Base-by-base conservation (phyloP, 2,797 vertebrate genomes). In the Acanthornis magna region DNA sequence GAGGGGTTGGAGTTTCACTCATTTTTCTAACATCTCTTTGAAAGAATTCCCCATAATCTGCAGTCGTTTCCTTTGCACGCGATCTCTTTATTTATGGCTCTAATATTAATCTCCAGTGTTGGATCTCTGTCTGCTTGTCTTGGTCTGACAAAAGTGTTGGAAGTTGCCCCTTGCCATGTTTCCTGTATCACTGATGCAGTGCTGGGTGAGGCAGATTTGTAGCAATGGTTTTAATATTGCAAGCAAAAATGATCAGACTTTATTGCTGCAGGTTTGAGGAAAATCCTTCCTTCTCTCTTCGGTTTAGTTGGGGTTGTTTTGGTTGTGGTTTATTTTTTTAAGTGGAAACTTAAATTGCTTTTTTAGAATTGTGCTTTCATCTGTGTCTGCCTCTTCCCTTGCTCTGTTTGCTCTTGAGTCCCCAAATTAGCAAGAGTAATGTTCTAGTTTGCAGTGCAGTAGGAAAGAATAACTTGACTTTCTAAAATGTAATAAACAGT, bases 391-490 rank as follows among this genome's bases (percentile, higher is more conserved):
- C 63, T 85, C 74, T 92, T 91, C 30, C 60, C 29, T 71, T 94
- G 32, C 40, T 87, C 75, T 95, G 77, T 96, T 96, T 95, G 72
- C 75, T 70, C 48, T 78, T 43, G 40, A 85, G 82, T 96, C 83
- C 92, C 75, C 95, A 91, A 94, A 91, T 96, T 94, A 94, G 80
- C 57, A 85, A 91, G 72, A 84, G 32, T 82, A 63, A 91, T 83
- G 89, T 95, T 92, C 88, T 92, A 82, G 66, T 91, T 96, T 93
- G 88, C 68, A 90, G 79, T 85, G 91, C 82, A 93, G 92, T 93
- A 91, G 89, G 93, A 94, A 96, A 96, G 95, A 95, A 96, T 93
- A 96, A 94, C 93, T 93, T 89, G 84, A 84, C 78, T 96, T 95
- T 91, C 91, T 48, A 51, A 96, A 96, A 94, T 73, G 85, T 94